phyloP scores from a whole-genome alignment of 1,140 invertebrate genomes.

The Drosophila quadrilineata region DNA sequence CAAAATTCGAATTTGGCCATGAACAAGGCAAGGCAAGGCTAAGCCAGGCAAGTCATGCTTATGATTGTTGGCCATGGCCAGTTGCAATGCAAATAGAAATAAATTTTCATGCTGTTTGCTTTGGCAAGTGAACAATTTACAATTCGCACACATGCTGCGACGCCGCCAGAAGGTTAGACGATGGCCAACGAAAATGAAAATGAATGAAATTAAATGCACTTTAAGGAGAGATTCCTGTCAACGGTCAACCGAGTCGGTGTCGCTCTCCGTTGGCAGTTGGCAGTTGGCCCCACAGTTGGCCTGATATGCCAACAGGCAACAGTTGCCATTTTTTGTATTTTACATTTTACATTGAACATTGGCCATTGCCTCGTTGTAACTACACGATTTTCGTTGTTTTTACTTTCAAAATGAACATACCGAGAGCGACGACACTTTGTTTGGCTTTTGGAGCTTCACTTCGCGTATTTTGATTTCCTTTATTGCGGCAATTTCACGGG shows the following conservation, averaged over 20 bases:
- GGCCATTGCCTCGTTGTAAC: slow-evolving; percentile 11
- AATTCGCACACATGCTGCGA: slow-evolving; percentile 76
- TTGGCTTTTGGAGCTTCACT: slow-evolving; percentile 9
- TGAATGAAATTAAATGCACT: slow-evolving; percentile 76
- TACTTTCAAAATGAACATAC: slow-evolving; percentile 60
- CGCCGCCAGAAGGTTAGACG: slow-evolving; percentile 25
- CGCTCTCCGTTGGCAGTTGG: slow-evolving; percentile 67
- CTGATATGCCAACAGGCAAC: slow-evolving; percentile 36
- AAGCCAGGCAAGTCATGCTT: slow-evolving; percentile 29
- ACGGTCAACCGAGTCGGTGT: slow-evolving; percentile 65
- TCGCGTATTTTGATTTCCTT: slow-evolving; percentile 30
- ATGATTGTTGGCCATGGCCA: slow-evolving; percentile 37
- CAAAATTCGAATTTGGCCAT: slow-evolving; percentile 36
- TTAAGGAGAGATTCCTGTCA: slow-evolving; percentile 65
- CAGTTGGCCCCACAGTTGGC: too few species aligned
- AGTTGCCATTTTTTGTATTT: too few species aligned
- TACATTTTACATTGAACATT: too few species aligned
- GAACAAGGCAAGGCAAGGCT: not conserved
- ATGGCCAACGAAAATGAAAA: slow-evolving; percentile 72
- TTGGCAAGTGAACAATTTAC: slow-evolving; percentile 68
- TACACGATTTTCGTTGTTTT: slow-evolving; percentile 56
- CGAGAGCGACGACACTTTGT: not conserved
- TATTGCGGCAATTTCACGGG: slow-evolving; percentile 59
- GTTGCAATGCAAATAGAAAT: slow-evolving; percentile 62
- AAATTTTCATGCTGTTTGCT: slow-evolving; percentile 71